Evolutionary conservation across 2,797 vertebrate species (phyloP).

Genomic region (Chrosomus eos): DNA sequence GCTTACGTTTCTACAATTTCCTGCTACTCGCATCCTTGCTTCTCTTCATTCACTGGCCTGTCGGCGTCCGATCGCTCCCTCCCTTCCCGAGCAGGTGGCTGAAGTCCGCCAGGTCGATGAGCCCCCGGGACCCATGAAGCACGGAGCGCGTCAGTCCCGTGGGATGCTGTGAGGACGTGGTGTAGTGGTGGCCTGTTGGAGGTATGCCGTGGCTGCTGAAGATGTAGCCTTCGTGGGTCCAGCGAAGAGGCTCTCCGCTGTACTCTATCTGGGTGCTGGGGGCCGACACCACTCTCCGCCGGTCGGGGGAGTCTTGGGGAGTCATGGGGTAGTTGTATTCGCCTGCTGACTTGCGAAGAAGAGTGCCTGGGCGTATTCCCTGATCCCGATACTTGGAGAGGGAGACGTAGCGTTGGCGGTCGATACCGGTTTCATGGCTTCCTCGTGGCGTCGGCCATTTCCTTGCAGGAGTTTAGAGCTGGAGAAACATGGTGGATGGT

Average conservation of each 20-base stretch:
- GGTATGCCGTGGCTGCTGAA: conserved; percentile 80
- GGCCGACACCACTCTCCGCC: conserved; percentile 90
- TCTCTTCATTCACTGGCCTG: conserved; percentile 75
- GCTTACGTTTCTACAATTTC: conserved; percentile 39
- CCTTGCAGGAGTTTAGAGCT: conserved; percentile 82
- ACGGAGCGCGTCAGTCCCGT: conserved; percentile 61
- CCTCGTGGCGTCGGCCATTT: conserved; percentile 68
- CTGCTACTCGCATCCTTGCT: conserved; percentile 43
- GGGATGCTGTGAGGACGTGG: conserved; percentile 70
- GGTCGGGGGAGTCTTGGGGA: conserved; percentile 90
- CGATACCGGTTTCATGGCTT: conserved; percentile 64
- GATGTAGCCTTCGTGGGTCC: conserved; percentile 89
- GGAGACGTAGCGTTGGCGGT: conserved; percentile 85
- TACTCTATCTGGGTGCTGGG: conserved; percentile 86
- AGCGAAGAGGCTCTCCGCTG: conserved; percentile 78
- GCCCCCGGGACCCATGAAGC: conserved; percentile 72
- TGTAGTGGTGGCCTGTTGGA: conserved; percentile 60
- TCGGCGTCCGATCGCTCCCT: conserved; percentile 87
- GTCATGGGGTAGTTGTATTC: conserved; percentile 89
- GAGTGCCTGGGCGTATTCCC: conserved; percentile 73
- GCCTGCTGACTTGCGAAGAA: conserved; percentile 82
- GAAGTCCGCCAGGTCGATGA: conserved; percentile 85
- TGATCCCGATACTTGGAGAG: conserved; percentile 76
- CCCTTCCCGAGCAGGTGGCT: conserved; percentile 87
- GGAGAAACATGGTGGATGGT: conserved; percentile 81